phyloP scores from a whole-genome alignment of 2,113 vertebrate species.

The Salvelinus namaycush region DNA sequence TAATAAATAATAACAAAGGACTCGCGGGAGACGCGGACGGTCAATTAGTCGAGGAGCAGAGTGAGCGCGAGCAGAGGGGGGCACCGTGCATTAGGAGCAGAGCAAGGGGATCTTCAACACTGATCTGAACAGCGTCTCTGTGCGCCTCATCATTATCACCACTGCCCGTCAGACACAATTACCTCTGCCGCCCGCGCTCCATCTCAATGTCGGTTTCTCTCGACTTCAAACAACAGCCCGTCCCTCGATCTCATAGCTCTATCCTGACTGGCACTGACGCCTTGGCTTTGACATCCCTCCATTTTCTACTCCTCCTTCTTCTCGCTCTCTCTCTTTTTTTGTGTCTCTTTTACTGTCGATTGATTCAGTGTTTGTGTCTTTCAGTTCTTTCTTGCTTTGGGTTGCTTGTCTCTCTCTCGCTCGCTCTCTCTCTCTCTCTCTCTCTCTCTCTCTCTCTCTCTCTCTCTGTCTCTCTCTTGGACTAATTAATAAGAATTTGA shows the following conservation, averaged over 20 bases:
- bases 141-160: constrained; percentile 86
- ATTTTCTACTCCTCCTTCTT: constrained; percentile 21
- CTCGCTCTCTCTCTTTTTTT: background rate
- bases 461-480: constrained; percentile 37
- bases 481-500: constrained; percentile 90
- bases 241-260: too few relatives aligned
- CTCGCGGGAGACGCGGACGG: constrained; percentile 85
- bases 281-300: constrained; percentile 77
- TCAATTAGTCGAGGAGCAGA: constrained; percentile 91
- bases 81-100: constrained; percentile 73
- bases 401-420: too few relatives aligned
- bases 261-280: constrained; percentile 49
- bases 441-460: background rate
- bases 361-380: background rate
- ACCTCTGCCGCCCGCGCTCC: constrained; percentile 71
- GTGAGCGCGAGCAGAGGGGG: constrained; percentile 80
- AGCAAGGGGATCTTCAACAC: constrained; percentile 70
- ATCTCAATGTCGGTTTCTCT: too few relatives aligned
- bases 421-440: too few relatives aligned
- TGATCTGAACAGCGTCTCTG: constrained; percentile 70
- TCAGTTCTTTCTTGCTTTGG: too few relatives aligned
- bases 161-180: constrained; percentile 89
- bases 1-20: constrained; percentile 81
- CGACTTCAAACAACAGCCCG: constrained; percentile 72
- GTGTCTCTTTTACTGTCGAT: background rate